phyloP scores from a whole-genome alignment of 2,797 vertebrate species.

The Anniella stebbinsi region DNA sequence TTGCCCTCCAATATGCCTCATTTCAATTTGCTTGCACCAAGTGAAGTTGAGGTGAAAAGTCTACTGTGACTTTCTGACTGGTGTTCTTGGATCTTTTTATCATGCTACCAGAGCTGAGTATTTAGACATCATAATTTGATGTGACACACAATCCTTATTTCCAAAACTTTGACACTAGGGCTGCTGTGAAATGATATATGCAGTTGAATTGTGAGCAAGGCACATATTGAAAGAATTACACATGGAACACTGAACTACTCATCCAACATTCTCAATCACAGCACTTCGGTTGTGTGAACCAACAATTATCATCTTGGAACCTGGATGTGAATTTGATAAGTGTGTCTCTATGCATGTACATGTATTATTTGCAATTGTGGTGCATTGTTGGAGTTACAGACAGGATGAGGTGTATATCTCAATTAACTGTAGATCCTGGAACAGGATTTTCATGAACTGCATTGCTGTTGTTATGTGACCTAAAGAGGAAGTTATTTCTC shows the following conservation, averaged over 20 bases:
- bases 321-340: neutral
- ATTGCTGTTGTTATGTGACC: conserved; percentile 11
- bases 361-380: neutral
- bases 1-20: neutral
- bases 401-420: neutral
- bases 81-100: neutral
- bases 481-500: conserved; percentile 8
- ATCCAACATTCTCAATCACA: neutral
- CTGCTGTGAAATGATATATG: neutral
- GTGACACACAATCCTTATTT: neutral
- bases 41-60: neutral
- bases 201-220: neutral
- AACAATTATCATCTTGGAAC: neutral
- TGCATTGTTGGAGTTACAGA: neutral
- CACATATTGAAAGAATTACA: neutral
- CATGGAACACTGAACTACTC: neutral
- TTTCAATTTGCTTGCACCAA: neutral
- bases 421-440: conserved; percentile 15
- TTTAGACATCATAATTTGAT: neutral
- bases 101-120: neutral
- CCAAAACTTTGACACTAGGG: neutral
- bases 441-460: conserved; percentile 7
- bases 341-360: neutral
- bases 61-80: neutral
- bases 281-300: neutral